These are phyloP conservation scores for Gobionotothen gibberifrons DNA, from an alignment of 2,797 vertebrate species.

Conservation along the genomic window DNA sequence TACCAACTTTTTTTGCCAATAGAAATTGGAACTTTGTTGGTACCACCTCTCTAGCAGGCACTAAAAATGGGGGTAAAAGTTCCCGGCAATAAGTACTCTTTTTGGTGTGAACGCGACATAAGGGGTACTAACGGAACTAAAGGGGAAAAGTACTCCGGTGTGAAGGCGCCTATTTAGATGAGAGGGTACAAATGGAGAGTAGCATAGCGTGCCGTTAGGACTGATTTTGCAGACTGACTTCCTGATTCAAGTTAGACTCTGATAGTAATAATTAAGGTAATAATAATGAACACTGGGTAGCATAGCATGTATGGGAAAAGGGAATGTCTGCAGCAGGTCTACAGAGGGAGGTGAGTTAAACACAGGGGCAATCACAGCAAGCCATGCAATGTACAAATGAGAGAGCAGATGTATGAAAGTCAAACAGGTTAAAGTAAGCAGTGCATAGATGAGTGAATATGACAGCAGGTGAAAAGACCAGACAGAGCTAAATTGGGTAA, in stretches of 20 bases:
- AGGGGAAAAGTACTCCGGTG: too few species aligned
- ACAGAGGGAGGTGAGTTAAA: neutral
- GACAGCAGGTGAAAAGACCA: neutral
- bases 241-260: neutral
- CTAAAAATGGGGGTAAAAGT: too few species aligned
- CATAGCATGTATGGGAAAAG: neutral
- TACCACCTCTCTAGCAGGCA: too few species aligned
- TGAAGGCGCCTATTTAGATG: too few species aligned
- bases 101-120: too few species aligned
- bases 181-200: too few species aligned
- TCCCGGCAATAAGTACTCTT: too few species aligned
- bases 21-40: too few species aligned
- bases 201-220: neutral
- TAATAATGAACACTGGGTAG: neutral
- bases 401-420: constrained; percentile 6
- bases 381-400: neutral
- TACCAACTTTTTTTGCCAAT: too few species aligned
- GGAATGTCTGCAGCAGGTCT: constrained; percentile 4
- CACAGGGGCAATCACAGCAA: neutral
- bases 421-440: constrained; percentile 6
- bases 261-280: neutral
- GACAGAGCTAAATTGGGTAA: neutral
- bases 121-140: too few species aligned
- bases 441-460: constrained; percentile 14
- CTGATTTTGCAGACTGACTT: constrained; percentile 1